Conservation (phyloP, 2,888 invertebrate genomes). For the Sinhomidia bicolor region DNA sequence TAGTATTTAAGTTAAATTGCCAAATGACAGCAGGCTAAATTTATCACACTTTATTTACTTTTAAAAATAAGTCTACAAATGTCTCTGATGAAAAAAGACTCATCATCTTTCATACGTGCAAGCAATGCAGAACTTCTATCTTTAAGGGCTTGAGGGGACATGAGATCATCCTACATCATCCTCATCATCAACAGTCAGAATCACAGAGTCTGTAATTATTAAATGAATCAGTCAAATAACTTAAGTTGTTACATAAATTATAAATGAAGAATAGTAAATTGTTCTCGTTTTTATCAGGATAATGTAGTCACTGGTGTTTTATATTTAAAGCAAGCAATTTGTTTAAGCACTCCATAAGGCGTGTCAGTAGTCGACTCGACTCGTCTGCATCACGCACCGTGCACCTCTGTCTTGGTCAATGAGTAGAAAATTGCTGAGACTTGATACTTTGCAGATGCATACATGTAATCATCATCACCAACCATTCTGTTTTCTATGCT, state of each 20-base stretch:
- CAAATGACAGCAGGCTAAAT: neutral
- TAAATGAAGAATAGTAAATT: slow-evolving; percentile 26
- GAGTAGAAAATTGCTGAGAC: neutral
- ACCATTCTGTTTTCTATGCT: neutral
- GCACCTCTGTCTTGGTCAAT: slow-evolving; percentile 9
- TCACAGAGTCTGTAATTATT: neutral
- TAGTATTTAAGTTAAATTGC: too few species aligned
- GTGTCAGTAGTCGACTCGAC: neutral
- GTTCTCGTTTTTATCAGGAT: slow-evolving; percentile 3
- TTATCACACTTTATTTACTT: neutral
- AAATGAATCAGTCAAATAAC: neutral
- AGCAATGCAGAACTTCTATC: too few species aligned
- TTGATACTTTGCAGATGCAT: neutral
- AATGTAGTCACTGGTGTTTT: neutral
- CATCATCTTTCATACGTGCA: neutral
- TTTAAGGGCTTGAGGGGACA: slow-evolving; percentile 14
- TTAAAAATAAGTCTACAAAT: neutral
- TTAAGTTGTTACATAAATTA: slow-evolving; percentile 29
- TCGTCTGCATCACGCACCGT: neutral
- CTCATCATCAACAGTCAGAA: neutral
- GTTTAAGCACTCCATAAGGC: slow-evolving; percentile 1
- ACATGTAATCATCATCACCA: neutral
- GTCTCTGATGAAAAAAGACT: neutral
- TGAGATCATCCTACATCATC: neutral
- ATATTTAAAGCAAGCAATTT: neutral